These are phyloP conservation scores for Hemaris fuciformis DNA, from an alignment of 2,888 invertebrate genomes.

Conservation along the genomic window DNA sequence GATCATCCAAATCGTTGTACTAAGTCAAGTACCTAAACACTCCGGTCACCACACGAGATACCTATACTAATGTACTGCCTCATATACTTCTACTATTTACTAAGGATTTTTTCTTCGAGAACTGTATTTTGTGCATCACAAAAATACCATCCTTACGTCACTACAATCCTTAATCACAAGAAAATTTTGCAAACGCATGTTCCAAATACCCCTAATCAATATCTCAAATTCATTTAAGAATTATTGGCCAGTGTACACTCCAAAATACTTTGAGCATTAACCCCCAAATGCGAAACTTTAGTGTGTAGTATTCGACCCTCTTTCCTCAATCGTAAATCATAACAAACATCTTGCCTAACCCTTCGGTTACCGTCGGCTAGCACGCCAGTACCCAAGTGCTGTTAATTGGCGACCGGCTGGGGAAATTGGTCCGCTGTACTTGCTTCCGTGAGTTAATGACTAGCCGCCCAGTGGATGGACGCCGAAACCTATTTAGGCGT, in stretches of 20 bases:
- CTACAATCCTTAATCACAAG: too few species aligned
- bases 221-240: not conserved
- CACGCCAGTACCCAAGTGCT: constrained; percentile 60
- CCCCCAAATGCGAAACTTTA: constrained; percentile 32
- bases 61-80: too few species aligned
- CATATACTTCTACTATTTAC: too few species aligned
- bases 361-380: constrained; percentile 60
- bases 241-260: not conserved
- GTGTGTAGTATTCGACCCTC: constrained; percentile 27
- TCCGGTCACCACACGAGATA: too few species aligned
- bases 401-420: constrained; percentile 76
- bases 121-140: too few species aligned
- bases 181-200: too few species aligned
- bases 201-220: not conserved
- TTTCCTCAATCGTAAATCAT: constrained; percentile 69
- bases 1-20: too few species aligned
- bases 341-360: constrained; percentile 76
- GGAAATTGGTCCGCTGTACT: constrained; percentile 79
- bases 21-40: too few species aligned
- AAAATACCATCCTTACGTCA: too few species aligned
- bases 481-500: constrained; percentile 75
- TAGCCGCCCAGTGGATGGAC: constrained; percentile 75
- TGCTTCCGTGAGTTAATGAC: constrained; percentile 79
- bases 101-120: too few species aligned
- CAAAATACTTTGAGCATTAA: constrained; percentile 23